phyloP scores from a whole-genome alignment of 2,113 vertebrate species.

The Sylvilagus bachmani region DNA sequence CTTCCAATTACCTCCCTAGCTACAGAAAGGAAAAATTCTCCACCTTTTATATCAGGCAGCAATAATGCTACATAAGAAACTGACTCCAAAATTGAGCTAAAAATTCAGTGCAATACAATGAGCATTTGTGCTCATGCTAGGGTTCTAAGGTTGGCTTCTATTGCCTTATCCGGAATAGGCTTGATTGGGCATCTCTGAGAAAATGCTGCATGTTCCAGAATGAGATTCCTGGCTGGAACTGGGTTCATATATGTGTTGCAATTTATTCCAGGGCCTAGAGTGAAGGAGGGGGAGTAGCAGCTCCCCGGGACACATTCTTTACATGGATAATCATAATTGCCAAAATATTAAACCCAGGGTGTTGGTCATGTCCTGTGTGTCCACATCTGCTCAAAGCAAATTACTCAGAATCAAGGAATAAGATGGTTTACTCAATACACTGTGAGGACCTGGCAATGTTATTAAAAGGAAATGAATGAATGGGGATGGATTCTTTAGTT shows the following conservation, averaged over 20 bases:
- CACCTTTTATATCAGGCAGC: neutral
- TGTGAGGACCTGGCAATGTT: neutral
- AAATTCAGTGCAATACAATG: neutral
- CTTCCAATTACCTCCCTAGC: neutral
- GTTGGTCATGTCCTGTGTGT: neutral
- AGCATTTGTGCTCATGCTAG: neutral
- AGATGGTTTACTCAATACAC: rapidly evolving
- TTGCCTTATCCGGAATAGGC: neutral
- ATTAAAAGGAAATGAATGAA: slow-evolving; percentile 4
- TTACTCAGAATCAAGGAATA: neutral
- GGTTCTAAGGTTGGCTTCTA: neutral
- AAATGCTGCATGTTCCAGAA: neutral
- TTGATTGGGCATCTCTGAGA: neutral
- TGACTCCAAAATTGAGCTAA: neutral
- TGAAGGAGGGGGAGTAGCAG: neutral
- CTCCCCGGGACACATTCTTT: neutral
- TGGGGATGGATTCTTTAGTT: neutral
- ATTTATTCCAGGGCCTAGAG: neutral
- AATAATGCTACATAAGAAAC: neutral
- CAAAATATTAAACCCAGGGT: neutral
- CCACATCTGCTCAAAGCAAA: neutral
- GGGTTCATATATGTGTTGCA: neutral
- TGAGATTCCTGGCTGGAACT: neutral
- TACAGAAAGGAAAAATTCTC: neutral
- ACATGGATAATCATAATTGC: neutral